phyloP scores from a whole-genome alignment of 2,113 vertebrate genomes.

The Gopherus flavomarginatus region DNA sequence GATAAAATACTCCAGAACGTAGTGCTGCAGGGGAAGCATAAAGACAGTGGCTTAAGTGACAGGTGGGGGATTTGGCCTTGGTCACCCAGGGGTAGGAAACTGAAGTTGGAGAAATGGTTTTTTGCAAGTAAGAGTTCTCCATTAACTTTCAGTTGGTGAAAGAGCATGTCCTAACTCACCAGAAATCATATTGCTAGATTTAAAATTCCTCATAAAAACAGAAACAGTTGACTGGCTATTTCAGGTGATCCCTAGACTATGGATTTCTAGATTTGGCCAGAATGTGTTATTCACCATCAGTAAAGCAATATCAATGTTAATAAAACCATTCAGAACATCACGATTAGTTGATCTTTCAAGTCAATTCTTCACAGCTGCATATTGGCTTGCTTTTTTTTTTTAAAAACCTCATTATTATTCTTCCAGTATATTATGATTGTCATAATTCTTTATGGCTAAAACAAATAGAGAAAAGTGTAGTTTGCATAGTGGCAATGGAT shows the following conservation, averaged over 20 bases:
- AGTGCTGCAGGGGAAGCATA: not conserved
- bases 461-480: not conserved
- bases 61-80: not conserved
- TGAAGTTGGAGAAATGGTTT: not conserved
- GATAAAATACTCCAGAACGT: not conserved
- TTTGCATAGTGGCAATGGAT: not conserved
- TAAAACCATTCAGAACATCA: slow-evolving; percentile 22
- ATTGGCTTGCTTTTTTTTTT: slow-evolving; percentile 19
- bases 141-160: not conserved
- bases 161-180: not conserved
- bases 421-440: slow-evolving; percentile 42
- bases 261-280: not conserved
- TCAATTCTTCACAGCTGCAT: slow-evolving; percentile 31
- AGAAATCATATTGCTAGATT: not conserved
- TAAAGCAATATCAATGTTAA: slow-evolving; percentile 29
- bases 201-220: slow-evolving; percentile 23
- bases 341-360: slow-evolving; percentile 35
- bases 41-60: not conserved
- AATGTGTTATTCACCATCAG: slow-evolving; percentile 16
- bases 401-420: not conserved
- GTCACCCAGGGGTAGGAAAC: not conserved
- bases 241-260: slow-evolving; percentile 30
- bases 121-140: not conserved
- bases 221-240: slow-evolving; percentile 15
- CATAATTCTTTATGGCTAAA: slow-evolving; percentile 36